A percentile compares a stretch with the other conserved stretches of the same genome.
Conservation (phyloP, 2,888 invertebrate species). For the Drosophila vallismaia region DNA sequence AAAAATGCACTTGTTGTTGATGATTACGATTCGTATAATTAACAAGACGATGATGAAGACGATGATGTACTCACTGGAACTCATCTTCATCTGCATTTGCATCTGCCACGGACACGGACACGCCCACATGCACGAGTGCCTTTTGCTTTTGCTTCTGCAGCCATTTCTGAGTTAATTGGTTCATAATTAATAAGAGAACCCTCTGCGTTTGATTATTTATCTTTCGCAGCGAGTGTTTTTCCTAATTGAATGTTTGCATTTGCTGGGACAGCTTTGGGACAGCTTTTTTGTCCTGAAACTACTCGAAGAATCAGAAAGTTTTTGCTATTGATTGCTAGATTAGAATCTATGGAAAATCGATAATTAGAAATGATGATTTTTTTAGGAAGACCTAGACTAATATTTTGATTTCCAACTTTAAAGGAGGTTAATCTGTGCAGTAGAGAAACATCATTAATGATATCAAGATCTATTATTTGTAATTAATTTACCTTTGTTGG, state of each 20-base stretch:
- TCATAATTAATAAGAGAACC: constrained; percentile 65
- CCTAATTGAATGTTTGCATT: constrained; percentile 63
- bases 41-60: constrained; percentile 20
- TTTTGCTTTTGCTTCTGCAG: constrained; percentile 19
- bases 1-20: constrained; percentile 65
- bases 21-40: constrained; percentile 15
- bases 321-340: neutral
- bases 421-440: too few relatives aligned
- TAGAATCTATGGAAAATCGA: too few relatives aligned
- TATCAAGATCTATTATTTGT: constrained; percentile 46
- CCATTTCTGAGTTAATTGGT: constrained; percentile 65
- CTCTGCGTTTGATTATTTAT: constrained; percentile 55
- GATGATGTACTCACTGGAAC: constrained; percentile 9
- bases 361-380: neutral
- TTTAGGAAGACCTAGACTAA: neutral
- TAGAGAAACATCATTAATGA: neutral
- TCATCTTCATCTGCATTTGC: constrained; percentile 20
- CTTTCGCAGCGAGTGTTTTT: constrained; percentile 45
- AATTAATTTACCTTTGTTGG: constrained; percentile 37
- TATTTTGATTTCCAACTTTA: neutral
- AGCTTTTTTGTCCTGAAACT: neutral
- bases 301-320: neutral
- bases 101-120: constrained; percentile 50
- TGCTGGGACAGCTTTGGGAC: neutral
- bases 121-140: constrained; percentile 71